Base-by-base conservation (phyloP, 2,797 vertebrate genomes). In the Hirundo rustica region DNA sequence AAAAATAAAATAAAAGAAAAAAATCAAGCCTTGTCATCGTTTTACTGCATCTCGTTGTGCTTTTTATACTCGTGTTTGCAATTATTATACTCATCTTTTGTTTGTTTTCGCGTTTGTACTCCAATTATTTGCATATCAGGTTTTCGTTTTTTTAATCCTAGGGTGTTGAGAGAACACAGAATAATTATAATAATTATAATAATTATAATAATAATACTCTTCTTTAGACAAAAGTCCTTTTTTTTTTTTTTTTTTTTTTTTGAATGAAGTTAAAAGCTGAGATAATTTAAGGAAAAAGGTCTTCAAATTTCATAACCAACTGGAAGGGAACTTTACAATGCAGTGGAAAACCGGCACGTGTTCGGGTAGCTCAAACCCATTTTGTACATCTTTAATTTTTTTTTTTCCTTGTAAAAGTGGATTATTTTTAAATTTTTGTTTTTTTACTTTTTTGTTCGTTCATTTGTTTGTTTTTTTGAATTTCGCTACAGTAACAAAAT, bases 401-500 rank as follows among this genome's bases (percentile, higher is more conserved):
- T 30, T 54, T 72, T 64, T 53, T 32, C 48, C 98, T 98, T 99
- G 98, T 98, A 99, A 99, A 99, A 99, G 98, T 98, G 98, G 98
- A 98, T 36, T 36, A 98, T 44, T 67, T 85, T 58, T 27, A 57
- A 21, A 9, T 36, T 38, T 38, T 11, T n/a, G 96, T 98, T 98
- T 98, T 44, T 97, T 97, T 74, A 26, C 17, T 97, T 82, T n/a
- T 30, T 34, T 38, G 5, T 73, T 64, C 10, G 95, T 38, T 36
- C 36, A n/a, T n/a, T 36, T 10, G 38, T 38, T 38, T 38, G 38
- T 38, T 38, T 10, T 54, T 97, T 97, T 98, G 18, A 93, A 97
- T 99, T 98, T 98, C 93, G 96, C 98, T 98, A 98, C 98, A 98
- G 98, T 99, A 99, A 99, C 99, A 99, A 99, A 99, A 99, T 99